Evolutionary conservation across 2,888 invertebrate genomes (phyloP).

Genomic region (Hermodice carunculata): DNA sequence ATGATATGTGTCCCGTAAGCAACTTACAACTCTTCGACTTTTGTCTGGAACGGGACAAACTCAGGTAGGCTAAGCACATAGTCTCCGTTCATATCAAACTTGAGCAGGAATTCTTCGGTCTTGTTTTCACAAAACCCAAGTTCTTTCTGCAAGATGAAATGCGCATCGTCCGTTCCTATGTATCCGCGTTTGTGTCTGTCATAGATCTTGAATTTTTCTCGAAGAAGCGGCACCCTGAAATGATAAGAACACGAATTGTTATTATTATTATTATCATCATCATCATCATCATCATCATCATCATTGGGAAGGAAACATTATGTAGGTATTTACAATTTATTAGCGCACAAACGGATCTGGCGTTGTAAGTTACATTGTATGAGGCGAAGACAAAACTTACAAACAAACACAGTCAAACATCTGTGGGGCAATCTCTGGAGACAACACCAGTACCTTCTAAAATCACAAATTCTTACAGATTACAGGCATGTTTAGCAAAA

Average conservation of each 20-base stretch:
- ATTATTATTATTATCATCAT: neutral
- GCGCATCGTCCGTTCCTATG: slow-evolving; percentile 41
- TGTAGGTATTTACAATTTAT: too few relatives aligned
- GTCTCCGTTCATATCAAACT: slow-evolving; percentile 41
- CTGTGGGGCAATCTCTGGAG: too few relatives aligned
- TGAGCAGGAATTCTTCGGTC: slow-evolving; percentile 36
- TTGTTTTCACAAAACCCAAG: slow-evolving; percentile 38
- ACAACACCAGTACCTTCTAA: too few relatives aligned
- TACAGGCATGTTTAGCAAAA: too few relatives aligned
- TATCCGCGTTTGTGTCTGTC: slow-evolving; percentile 35
- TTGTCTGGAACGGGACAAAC: slow-evolving; percentile 32
- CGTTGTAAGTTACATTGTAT: too few relatives aligned
- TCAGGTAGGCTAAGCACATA: slow-evolving; percentile 39
- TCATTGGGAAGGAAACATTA: too few relatives aligned
- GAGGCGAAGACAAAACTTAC: too few relatives aligned
- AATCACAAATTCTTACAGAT: too few relatives aligned
- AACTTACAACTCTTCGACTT: slow-evolving; percentile 39
- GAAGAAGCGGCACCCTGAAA: slow-evolving; percentile 17
- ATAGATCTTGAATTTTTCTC: slow-evolving; percentile 30
- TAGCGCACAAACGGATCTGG: too few relatives aligned
- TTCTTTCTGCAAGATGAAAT: slow-evolving; percentile 28
- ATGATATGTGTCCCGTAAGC: too few relatives aligned
- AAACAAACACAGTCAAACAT: too few relatives aligned
- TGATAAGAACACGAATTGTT: neutral
- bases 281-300: too few relatives aligned